Conservation (phyloP, 2,888 invertebrate species). For the Julus scandinavius region DNA sequence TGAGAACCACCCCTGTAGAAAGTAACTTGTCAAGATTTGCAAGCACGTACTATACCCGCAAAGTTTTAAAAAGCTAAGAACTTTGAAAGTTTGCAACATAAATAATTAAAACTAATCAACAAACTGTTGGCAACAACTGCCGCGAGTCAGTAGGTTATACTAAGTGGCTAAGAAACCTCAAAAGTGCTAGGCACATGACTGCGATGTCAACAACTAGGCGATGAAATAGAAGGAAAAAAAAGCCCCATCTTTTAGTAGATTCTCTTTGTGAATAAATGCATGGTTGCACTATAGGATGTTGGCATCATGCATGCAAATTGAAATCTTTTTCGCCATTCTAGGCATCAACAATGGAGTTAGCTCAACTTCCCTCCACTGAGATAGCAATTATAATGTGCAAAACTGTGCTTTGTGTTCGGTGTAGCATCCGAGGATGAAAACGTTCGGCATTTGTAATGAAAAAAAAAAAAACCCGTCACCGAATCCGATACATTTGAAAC, state of each 20-base stretch:
- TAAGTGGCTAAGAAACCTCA: conserved; percentile 40
- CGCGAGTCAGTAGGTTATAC: conserved; percentile 36
- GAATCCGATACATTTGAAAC: conserved; percentile 52
- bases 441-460: background rate
- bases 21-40: background rate
- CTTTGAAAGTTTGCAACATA: conserved; percentile 30
- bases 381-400: conserved; percentile 46
- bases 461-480: background rate
- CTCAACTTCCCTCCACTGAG: conserved; percentile 46
- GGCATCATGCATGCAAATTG: conserved; percentile 46
- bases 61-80: background rate
- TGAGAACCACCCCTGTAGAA: too few species aligned
- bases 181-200: background rate
- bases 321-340: conserved; percentile 45
- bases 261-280: conserved; percentile 43
- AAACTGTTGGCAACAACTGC: conserved; percentile 39
- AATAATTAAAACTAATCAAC: conserved; percentile 40
- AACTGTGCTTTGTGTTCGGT: conserved; percentile 26
- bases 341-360: conserved; percentile 44
- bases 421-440: conserved; percentile 12
- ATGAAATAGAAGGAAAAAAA: background rate
- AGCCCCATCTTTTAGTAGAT: background rate
- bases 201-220: background rate
- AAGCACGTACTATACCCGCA: background rate
- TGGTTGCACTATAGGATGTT: conserved; percentile 20